Base-by-base conservation (phyloP, 2,797 vertebrate species). In the Smutsia gigantea region DNA sequence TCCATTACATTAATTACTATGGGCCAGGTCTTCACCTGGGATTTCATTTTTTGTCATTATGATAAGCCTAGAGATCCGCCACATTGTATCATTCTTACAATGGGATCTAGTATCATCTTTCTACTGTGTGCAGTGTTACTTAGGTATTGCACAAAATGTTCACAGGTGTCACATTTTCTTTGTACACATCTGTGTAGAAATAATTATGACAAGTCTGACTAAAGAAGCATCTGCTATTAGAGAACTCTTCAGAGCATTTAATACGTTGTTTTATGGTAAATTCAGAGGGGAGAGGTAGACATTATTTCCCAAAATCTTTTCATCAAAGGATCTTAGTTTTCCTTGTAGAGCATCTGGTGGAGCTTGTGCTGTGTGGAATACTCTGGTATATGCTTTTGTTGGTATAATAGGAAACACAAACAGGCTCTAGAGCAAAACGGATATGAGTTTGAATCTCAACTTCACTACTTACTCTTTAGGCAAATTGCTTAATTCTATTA, bases 171-270 rank as follows among this genome's bases (percentile, higher is more conserved):
- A 46, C 10, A 21, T 75, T 93, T 78, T 31, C 46, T 83, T 59
- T 71, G 39, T 39, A 39, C 39, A 39, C 39, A 39, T 39, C 39
- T 57, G 31, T 39, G 29, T 27, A 57, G 34, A 75, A 84, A 72
- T 53, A 94, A 75, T 55, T 59, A 75, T 29, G 74, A 94, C 29
- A 93, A 94, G 55, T 31, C 21, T 53, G 7, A 96, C 59, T 66
- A 57, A 94, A 72, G 13, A 90, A 64, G 88, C 15, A 57, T 42
- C 21, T 66, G 89, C 42, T 63, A 51, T 39, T 85, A 81, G 55
- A 90, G 7, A 93, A 72, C 8, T 72, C 59, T 21, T 68, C 4
- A 29, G 25, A 42, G 7, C 7, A 85, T 82, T 90, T 95, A 37
- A 81, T 79, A 83, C n/a, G 5, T 17, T 72, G 1, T 1, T 2